Evolutionary conservation across 2,797 vertebrate genomes (phyloP), one percentile per base, ranked within the genome.

Genomic region (Gouania willdenowi): DNA sequence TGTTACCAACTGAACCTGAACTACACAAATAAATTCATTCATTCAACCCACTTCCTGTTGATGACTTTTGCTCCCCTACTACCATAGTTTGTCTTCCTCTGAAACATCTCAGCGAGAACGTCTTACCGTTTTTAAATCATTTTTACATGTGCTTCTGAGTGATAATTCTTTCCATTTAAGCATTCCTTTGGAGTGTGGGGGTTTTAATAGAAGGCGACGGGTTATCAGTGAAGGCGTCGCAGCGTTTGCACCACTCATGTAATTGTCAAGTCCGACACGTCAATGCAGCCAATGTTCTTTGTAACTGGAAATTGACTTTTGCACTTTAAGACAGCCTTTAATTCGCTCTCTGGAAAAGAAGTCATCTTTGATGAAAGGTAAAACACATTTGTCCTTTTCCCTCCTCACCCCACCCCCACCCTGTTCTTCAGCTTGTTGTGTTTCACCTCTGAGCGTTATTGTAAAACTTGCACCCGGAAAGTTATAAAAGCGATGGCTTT

Each of bases 171-270:
- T 69, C 57, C 58, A 35, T 81, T 71, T 58, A 42, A 79, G 66
- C 55, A 33, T 74, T 75, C 68, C 59, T 77, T 66, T 61, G 62
- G 70, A 81, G 58, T 49, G 56, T 64, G 12, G 43, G 42, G 61
- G 54, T 75, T 79, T 79, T 76, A 83, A 82, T 85, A 73, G 81
- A 78, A 81, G 74, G 42, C 53, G 37, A 63, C 54, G 56, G 77
- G 67, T 85, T 80, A 85, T 86, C 81, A 74, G 53, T 4, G 9
- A 40, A 59, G 59, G 56, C 57, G 9, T 71, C 48, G 50, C 10
- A 57, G 41, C 23, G 45, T 58, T 66, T 32, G 42, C 37, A 56
- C 50, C 49, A 49, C 65, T 74, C 58, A 30, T 79, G 74, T 81
- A 81, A 82, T 82, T 81, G 76, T 85, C 74, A 57, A 71, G 56